Base-by-base conservation (phyloP, 2,113 vertebrate genomes). In the Zosterops lateralis region DNA sequence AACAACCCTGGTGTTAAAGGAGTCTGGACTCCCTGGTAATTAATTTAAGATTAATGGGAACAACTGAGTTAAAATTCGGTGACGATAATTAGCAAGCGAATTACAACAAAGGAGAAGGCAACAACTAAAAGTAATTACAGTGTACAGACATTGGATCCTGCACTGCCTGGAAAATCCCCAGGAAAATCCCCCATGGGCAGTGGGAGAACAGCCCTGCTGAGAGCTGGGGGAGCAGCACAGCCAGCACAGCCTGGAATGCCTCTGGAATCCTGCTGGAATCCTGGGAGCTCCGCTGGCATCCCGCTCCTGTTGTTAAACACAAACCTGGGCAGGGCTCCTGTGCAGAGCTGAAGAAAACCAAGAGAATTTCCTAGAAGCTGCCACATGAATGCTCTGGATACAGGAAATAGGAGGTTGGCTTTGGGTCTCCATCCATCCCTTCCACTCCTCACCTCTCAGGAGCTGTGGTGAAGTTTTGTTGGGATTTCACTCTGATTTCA, bases 11-110 rank as follows among this genome's bases (percentile, higher is more conserved):
- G 78, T 75, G 88, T 89, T 96, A 96, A 92, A 95, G 82, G 72
- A 95, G 75, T 36, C 42, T 34, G 92, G 88, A 51, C 78, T 87
- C 93, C 92, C 93, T 88, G 93, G 87, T 95, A 96, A 97, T 97
- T 97, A 95, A 96, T 87, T 96, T 64, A 90, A 96, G 95, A 97
- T 91, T 80, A 95, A 97, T 89, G 79, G 58, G 77, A 81, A 83
- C 89, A 75, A 84, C 68, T 40, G 82, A 94, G 93, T 95, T 95
- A 93, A 97, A 94, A 90, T 89, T 70, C 58, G 25, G 77, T 88
- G 53, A 57, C 32, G 66, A 89, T 93, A 96, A 97, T 96, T 81
- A 96, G 94, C 87, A 61, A 94, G 95, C 47, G 65, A 97, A 96
- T 96, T 94, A 79, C 76, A 96, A 86, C 45, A 73, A 76, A 91